Percentiles rank a stretch among this genome's conserved stretches.
Conservation (phyloP, 2,113 vertebrate species). For the Picathartes gymnocephalus region DNA sequence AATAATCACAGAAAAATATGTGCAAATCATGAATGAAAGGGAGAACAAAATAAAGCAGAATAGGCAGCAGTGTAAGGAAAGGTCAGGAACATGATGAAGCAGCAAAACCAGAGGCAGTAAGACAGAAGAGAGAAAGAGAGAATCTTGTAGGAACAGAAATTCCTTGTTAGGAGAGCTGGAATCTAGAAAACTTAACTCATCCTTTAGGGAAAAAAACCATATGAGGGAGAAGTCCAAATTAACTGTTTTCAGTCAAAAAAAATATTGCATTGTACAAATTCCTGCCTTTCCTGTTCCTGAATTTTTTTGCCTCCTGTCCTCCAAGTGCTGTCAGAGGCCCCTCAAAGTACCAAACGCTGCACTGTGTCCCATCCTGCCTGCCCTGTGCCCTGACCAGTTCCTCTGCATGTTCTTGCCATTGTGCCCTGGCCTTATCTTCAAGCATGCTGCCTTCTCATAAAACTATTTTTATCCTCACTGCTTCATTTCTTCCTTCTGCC, state of each 20-base stretch:
- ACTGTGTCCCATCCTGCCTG: not conserved
- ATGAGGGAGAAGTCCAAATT: not conserved
- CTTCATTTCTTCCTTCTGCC: not conserved
- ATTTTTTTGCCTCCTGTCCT: not conserved
- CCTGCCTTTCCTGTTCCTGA: not conserved
- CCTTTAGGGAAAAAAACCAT: not conserved
- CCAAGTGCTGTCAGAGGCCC: not conserved
- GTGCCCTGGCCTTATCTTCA: not conserved
- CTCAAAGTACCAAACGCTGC: not conserved
- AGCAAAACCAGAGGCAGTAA: not conserved
- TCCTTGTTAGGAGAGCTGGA: not conserved
- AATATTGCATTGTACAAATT: not conserved
- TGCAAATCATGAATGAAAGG: not conserved
- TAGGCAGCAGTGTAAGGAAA: rapidly evolving
- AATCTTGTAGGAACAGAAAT: not conserved
- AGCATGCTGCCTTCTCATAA: not conserved
- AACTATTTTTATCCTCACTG: not conserved
- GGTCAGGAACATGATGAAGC: not conserved
- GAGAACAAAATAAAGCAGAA: not conserved
- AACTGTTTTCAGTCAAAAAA: not conserved
- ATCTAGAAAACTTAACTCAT: not conserved
- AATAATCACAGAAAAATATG: not conserved
- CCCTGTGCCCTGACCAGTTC: not conserved
- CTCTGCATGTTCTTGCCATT: rapidly evolving
- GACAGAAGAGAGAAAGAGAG: not conserved